These are phyloP conservation scores for Hypothenemus hampei DNA, from an alignment of 1,140 invertebrate genomes.

Conservation along the genomic window DNA sequence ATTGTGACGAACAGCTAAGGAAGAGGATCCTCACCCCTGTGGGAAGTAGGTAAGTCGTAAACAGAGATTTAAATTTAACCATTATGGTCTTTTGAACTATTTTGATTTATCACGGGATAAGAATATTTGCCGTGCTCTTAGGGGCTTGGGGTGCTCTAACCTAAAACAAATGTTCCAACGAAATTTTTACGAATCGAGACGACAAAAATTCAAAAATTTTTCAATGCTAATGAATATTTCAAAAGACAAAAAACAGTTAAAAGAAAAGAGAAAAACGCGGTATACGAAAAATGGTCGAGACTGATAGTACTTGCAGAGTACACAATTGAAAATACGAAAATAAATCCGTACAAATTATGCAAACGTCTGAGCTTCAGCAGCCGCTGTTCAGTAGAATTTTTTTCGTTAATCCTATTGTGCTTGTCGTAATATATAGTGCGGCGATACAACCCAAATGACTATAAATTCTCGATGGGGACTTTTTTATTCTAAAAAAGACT, in stretches of 20 bases:
- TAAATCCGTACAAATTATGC: conserved; percentile 30
- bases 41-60: conserved; percentile 35
- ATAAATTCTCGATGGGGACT: conserved; percentile 27
- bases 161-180: conserved; percentile 17
- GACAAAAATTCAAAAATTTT: no score
- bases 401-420: conserved; percentile 27
- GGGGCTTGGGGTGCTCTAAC: conserved; percentile 1
- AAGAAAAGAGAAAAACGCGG: no score
- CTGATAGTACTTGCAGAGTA: conserved; percentile 2
- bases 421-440: conserved; percentile 27
- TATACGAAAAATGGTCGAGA: no score
- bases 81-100: conserved; percentile 37
- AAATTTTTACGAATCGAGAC: conserved; percentile 10
- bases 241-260: no score
- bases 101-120: conserved; percentile 36
- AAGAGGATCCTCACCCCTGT: conserved; percentile 25
- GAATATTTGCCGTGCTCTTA: conserved; percentile 15
- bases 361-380: conserved; percentile 27
- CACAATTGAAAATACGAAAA: conserved; percentile 29
- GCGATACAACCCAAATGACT: conserved; percentile 23
- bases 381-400: conserved; percentile 29
- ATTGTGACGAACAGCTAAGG: conserved; percentile 25
- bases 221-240: no score
- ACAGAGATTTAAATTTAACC: conserved; percentile 36
- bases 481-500: conserved; percentile 30